Percentiles rank a stretch among this genome's conserved stretches.
Conservation (phyloP, 2,797 vertebrate genomes). For the Megaceryle alcyon region DNA sequence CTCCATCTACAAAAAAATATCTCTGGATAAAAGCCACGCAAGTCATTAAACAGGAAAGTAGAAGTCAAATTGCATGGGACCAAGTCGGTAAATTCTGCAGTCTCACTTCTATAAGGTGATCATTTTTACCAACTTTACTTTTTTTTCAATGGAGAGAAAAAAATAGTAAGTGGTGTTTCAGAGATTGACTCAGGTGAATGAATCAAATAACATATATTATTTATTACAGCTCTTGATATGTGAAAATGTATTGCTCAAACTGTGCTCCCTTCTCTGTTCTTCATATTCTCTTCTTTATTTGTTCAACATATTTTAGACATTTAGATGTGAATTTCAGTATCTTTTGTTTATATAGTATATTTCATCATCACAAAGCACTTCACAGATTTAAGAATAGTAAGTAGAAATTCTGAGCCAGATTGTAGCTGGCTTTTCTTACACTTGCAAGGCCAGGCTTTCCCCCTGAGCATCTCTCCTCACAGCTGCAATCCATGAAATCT, state of each 20-base stretch:
- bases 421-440: neutral
- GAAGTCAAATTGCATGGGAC: neutral
- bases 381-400: neutral
- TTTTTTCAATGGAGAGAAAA: neutral
- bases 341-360: neutral
- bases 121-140: neutral
- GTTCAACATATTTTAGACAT: neutral
- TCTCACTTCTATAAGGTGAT: neutral
- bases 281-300: neutral
- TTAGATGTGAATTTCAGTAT: neutral
- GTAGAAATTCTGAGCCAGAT: neutral
- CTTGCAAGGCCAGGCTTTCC: neutral
- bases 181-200: neutral
- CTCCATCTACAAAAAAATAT: neutral
- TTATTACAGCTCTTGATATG: neutral
- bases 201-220: neutral
- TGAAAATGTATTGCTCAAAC: neutral
- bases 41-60: neutral
- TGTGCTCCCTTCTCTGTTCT: neutral
- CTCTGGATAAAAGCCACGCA: constrained; percentile 7
- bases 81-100: neutral
- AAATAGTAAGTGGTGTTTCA: neutral
- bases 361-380: neutral
- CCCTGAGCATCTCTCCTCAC: neutral
- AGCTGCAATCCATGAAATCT: neutral